A percentile compares a stretch with the other conserved stretches of the same genome.
Evolutionary conservation across 2,888 invertebrate species (phyloP).

Genomic region (Amblyteles armatorius): DNA sequence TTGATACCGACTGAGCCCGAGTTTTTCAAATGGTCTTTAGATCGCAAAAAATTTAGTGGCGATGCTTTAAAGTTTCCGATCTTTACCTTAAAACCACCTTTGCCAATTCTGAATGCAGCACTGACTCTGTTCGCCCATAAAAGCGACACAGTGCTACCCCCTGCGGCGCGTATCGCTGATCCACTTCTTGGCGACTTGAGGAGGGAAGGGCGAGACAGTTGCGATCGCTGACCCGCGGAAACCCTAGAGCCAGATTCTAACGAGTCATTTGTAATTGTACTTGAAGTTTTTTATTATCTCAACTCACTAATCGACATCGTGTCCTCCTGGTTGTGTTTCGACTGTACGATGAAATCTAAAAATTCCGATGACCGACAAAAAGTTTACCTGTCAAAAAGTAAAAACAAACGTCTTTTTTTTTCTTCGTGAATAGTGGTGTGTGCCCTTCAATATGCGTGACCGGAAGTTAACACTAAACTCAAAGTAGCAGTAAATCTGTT

Average conservation of each 20-base stretch:
- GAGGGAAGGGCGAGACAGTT: conserved; percentile 50
- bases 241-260: conserved; percentile 59
- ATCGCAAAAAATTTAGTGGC: conserved; percentile 10
- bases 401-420: not conserved
- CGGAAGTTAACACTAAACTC: not conserved
- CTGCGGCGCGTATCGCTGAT: conserved; percentile 39
- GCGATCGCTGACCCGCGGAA: conserved; percentile 38
- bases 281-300: not conserved
- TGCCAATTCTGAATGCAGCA: conserved; percentile 67
- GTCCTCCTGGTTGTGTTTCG: not conserved
- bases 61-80: not conserved
- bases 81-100: conserved; percentile 67
- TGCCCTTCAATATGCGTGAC: not conserved
- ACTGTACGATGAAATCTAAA: not conserved
- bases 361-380: not conserved
- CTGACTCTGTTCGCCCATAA: conserved; percentile 62
- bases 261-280: not conserved
- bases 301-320: conserved; percentile 56
- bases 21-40: not conserved
- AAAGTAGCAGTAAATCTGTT: not conserved
- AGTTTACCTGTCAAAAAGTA: not conserved
- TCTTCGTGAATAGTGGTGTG: not conserved
- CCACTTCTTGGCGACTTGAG: conserved; percentile 37
- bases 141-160: conserved; percentile 59
- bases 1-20: too few relatives aligned